These are phyloP conservation scores for Epinotia brunnichana DNA, from an alignment of 2,888 invertebrate genomes.

Conservation along the genomic window DNA sequence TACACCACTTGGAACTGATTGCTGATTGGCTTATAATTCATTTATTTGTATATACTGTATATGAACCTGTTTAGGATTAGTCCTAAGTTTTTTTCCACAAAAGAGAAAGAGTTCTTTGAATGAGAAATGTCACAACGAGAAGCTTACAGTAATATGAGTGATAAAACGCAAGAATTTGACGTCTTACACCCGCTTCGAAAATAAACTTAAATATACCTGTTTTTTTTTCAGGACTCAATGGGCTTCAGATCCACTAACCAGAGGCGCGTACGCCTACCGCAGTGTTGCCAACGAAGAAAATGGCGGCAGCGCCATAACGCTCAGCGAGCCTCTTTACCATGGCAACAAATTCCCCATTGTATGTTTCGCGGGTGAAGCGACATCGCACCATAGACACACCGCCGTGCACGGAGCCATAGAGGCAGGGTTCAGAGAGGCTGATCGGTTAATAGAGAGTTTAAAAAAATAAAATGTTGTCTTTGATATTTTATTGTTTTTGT, in stretches of 20 bases:
- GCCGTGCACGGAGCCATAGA: slow-evolving; percentile 90
- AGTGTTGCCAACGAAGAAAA: slow-evolving; percentile 82
- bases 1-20: no score
- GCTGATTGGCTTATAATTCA: no score
- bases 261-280: slow-evolving; percentile 87
- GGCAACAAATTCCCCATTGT: slow-evolving; percentile 75
- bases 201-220: background rate
- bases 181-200: no score
- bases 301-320: slow-evolving; percentile 78
- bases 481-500: slow-evolving; percentile 9
- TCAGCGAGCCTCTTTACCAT: slow-evolving; percentile 82
- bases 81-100: no score
- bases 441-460: slow-evolving; percentile 77
- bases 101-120: no score
- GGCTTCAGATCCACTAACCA: slow-evolving; percentile 84
- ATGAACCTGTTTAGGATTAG: no score
- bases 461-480: slow-evolving; percentile 17
- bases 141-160: no score
- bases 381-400: slow-evolving; percentile 85
- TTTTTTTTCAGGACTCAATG: slow-evolving; percentile 85
- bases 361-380: slow-evolving; percentile 88
- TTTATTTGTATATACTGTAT: no score
- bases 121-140: no score
- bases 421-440: slow-evolving; percentile 89
- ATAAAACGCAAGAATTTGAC: no score